Evolutionary conservation across 2,888 invertebrate genomes (phyloP), one percentile per base, ranked within the genome.

Genomic region (Podotricha telesiphe): DNA sequence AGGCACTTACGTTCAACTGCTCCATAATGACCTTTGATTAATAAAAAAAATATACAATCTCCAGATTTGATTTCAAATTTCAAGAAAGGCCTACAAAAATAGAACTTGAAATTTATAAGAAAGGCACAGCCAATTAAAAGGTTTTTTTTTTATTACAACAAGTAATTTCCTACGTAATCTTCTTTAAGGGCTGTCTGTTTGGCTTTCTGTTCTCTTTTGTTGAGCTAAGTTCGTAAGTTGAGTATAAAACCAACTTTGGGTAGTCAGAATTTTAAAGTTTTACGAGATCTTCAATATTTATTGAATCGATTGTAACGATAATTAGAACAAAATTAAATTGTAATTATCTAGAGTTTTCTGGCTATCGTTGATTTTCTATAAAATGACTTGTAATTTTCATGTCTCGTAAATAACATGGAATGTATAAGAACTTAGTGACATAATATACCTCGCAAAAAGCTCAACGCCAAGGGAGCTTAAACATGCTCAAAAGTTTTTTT

Each of bases 201-300:
- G 71, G 63, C 66, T 69, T 69, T 68, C 58, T 50, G 63, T 66
- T 66, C 62, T 40, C 63, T 66, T 68, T 68, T 71, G 68, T 66
- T 69, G 66, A 20, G 59, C 47, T 17, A 64, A 68, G 48, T 48
- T 56, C 17, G 68, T 48, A 56, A 68, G 62, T 71, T 62, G 34
- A 56, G 69, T 59, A 67, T 69, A 62, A 71, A 69, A 64, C 67
- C 58, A 71, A 71, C 66, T 67, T 69, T 53, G 55, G 13, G 58
- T 58, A 65, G 64, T 67, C 48, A 11, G 50, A 17, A 69, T 37
- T 22, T 62, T 67, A 68, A 71, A 63, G 15, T 65, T 56, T n/a
- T 45, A 47, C 37, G 13, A 58, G 40, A 50, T 50, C 19, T 68
- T 58, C 40, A 64, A 68, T 68, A 68, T 68, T 68, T 64, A 48